Evolutionary conservation across 2,888 invertebrate genomes (phyloP), one percentile per base, ranked within the genome.

Genomic region (Pristionchus mayeri): DNA sequence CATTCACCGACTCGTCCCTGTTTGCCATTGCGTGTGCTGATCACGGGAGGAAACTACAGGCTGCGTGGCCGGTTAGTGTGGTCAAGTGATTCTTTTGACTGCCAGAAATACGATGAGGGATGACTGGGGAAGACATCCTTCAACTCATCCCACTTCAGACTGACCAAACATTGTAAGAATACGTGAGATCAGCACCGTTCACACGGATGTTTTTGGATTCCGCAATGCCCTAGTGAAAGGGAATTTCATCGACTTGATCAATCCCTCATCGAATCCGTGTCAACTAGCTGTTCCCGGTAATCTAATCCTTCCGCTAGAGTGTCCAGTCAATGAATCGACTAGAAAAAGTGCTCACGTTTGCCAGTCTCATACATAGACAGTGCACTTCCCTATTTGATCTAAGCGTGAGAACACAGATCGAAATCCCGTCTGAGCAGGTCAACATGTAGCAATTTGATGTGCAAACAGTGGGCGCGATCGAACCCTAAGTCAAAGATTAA

Each of bases 381-480:
- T n/a, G n/a, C 18, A 63, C 63, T 63, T 63, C 63, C 63, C 63
- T 63, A 63, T 63, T 63, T 63, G 63, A 63, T 7, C 18, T 60
- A 30, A n/a, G 18, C 18, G 63, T 34, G 18, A 63, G 63, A 34
- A 16, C 63, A 63, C 0, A 63, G 63, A 63, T 63, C 34, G 63
- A 21, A 4, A 34, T 44, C 44, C n/a, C 44, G 44, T 44, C 44
- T 44, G 13, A 13, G 44, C 7, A 44, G 44, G 44, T 44, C 44
- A 44, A 44, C 44, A 44, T 44, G 44, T 44, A 6, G 44, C 44
- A 13, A 9, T 44, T 44, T 13, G 44, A 1, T 54, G 57, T 11
- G 9, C 24, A 57, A 7, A 57, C 57, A 4, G 24, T 27, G 24
- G 21, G 9, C 24, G 9, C 3, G 63, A 63, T 63, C 63, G 30